phyloP scores from a whole-genome alignment of 1,140 invertebrate species.

The Armadillidium nasatum region DNA sequence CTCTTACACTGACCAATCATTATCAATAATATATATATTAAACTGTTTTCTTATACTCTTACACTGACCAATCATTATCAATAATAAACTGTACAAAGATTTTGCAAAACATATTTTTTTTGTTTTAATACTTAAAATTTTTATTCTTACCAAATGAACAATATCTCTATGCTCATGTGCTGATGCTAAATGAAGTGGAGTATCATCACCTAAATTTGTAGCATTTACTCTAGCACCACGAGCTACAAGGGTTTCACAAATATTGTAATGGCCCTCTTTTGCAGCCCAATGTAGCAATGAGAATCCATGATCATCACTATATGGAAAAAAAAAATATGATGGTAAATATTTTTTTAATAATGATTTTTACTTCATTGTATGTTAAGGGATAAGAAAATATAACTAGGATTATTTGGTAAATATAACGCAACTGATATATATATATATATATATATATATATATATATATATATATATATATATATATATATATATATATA shows the following conservation, averaged over 20 bases:
- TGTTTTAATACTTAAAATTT: background rate
- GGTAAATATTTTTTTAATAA: conserved; percentile 20
- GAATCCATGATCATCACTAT: conserved; percentile 97
- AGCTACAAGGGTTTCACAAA: conserved; percentile 88
- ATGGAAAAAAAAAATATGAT: conserved; percentile 47
- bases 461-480: too few species aligned
- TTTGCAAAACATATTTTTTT: too few species aligned
- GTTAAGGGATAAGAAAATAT: background rate
- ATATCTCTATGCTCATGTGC: conserved; percentile 94
- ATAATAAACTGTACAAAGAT: too few species aligned
- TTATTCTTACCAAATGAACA: conserved; percentile 69
- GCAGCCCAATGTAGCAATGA: conserved; percentile 97
- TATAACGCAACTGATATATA: background rate
- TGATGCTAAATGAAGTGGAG: conserved; percentile 90
- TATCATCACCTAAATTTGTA: conserved; percentile 98
- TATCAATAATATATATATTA: too few species aligned
- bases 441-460: too few species aligned
- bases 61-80: too few species aligned
- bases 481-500: too few species aligned
- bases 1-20: too few species aligned
- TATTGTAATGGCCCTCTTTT: conserved; percentile 89
- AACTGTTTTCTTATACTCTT: too few species aligned
- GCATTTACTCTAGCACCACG: conserved; percentile 92
- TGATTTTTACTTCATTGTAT: background rate
- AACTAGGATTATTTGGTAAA: background rate